Evolutionary conservation across 2,888 invertebrate species (phyloP).

Genomic region (Ectemnius cavifrons): DNA sequence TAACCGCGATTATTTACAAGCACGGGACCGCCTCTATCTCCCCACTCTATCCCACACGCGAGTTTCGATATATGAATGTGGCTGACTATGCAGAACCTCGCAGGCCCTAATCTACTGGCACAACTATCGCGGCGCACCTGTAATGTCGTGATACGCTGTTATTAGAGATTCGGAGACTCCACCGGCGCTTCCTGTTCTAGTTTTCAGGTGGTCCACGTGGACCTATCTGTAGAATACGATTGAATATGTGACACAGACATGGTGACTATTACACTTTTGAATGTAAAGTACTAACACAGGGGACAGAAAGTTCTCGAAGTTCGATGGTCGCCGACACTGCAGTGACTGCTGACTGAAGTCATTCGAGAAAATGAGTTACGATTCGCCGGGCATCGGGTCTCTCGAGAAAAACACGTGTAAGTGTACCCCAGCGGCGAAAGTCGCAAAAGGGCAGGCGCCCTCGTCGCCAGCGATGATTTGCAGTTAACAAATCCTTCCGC

Average conservation of each 20-base stretch:
- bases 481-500: constrained; percentile 20
- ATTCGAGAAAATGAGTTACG: neutral
- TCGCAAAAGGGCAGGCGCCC: no score
- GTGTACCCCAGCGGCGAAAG: no score
- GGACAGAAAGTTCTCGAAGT: no score
- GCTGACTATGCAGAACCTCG: neutral
- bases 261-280: no score
- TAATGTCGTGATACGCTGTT: constrained; percentile 64
- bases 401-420: neutral
- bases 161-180: constrained; percentile 52
- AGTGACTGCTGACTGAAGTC: neutral
- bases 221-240: neutral
- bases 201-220: neutral
- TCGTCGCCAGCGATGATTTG: constrained; percentile 1
- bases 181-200: constrained; percentile 19
- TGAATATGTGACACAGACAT: neutral
- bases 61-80: constrained; percentile 16
- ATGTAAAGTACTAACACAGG: no score
- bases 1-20: constrained; percentile 66
- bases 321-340: no score
- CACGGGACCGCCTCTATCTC: constrained; percentile 40
- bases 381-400: neutral
- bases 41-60: constrained; percentile 23
- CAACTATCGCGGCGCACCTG: constrained; percentile 59
- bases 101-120: constrained; percentile 34